Evolutionary conservation across 2,113 vertebrate genomes (phyloP).

Genomic region (Saccopteryx leptura): DNA sequence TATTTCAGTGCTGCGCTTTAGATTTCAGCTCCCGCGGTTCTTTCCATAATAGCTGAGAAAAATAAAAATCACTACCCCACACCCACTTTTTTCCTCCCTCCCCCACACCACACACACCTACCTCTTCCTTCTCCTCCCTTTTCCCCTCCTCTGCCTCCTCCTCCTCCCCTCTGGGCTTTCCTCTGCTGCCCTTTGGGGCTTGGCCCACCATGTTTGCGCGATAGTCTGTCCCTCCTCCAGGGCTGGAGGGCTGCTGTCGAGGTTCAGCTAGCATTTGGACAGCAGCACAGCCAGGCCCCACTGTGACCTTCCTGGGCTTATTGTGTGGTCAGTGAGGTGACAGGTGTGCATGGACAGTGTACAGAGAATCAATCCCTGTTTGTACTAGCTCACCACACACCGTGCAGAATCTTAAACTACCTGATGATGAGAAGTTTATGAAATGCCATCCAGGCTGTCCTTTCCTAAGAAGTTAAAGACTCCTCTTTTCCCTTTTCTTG

Average conservation of each 20-base stretch:
- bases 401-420: conserved; percentile 22
- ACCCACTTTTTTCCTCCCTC: conserved; percentile 31
- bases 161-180: background rate
- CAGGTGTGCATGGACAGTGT: conserved; percentile 13
- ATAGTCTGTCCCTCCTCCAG: background rate
- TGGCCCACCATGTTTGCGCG: fast-evolving
- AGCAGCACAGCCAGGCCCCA: background rate
- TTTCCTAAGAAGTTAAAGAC: conserved; percentile 55
- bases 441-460: conserved; percentile 30
- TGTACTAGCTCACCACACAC: conserved; percentile 22
- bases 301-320: conserved; percentile 46
- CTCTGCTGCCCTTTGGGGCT: background rate
- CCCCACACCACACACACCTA: background rate
- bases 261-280: conserved; percentile 65
- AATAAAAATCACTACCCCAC: conserved; percentile 73
- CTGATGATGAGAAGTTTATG: background rate
- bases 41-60: conserved; percentile 79
- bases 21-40: conserved; percentile 79
- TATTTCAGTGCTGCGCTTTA: conserved; percentile 77
- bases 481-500: background rate
- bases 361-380: conserved; percentile 67
- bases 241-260: background rate
- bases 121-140: background rate
- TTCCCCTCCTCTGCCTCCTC: background rate
- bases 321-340: conserved; percentile 21